Evolutionary conservation across 1,140 invertebrate species (phyloP).

Genomic region (Acromyrmex echinatior): DNA sequence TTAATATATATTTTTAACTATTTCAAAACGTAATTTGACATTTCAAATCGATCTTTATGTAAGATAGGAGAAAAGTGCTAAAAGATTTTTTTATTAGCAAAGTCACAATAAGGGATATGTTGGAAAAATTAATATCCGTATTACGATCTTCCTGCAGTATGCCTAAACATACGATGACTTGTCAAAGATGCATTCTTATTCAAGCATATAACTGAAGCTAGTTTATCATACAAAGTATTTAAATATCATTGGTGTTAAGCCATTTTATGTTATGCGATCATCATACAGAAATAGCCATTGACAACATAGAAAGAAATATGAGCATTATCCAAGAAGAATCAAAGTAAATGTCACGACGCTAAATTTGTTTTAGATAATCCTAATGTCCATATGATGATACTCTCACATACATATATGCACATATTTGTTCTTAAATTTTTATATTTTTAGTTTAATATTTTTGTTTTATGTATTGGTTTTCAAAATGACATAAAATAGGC

Average conservation of each 20-base stretch:
- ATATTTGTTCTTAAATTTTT: slow-evolving; percentile 68
- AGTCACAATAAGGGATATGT: slow-evolving; percentile 12
- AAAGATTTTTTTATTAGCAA: slow-evolving; percentile 6
- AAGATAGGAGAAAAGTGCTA: neutral
- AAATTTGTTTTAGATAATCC: slow-evolving; percentile 68
- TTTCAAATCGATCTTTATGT: slow-evolving; percentile 22
- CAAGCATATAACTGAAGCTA: slow-evolving; percentile 79
- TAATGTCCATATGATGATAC: slow-evolving; percentile 56
- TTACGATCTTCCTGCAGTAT: slow-evolving; percentile 72
- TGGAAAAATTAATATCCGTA: slow-evolving; percentile 42
- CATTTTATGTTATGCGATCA: slow-evolving; percentile 77
- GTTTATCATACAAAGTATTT: slow-evolving; percentile 81
- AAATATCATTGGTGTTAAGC: slow-evolving; percentile 75
- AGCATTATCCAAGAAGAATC: slow-evolving; percentile 63
- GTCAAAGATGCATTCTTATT: slow-evolving; percentile 70
- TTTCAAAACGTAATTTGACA: neutral
- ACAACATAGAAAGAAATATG: slow-evolving; percentile 64
- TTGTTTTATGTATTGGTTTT: slow-evolving; percentile 74
- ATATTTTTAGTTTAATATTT: slow-evolving; percentile 69
- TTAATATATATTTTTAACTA: neutral
- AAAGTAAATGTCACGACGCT: slow-evolving; percentile 65
- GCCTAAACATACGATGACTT: slow-evolving; percentile 75
- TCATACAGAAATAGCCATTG: slow-evolving; percentile 73
- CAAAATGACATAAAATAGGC: slow-evolving; percentile 65
- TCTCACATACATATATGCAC: slow-evolving; percentile 37